A percentile compares a stretch with the other conserved stretches of the same genome.
Conservation (phyloP, 2,888 invertebrate genomes). For the Spatulosminthurus flaviceps region DNA sequence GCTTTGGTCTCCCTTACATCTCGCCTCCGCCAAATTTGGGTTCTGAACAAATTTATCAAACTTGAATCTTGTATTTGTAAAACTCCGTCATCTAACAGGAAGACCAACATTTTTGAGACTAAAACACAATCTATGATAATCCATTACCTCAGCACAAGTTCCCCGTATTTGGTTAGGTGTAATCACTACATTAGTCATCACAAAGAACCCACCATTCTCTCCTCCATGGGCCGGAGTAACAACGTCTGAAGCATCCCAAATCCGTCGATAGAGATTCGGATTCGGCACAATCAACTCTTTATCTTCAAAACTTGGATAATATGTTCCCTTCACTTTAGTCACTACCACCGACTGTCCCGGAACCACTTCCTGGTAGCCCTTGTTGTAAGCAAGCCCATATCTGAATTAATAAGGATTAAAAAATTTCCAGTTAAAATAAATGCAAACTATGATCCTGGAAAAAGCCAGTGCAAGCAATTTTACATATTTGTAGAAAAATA, state of each 20-base stretch:
- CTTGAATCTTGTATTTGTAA: no score
- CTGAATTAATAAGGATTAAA: conserved; percentile 27
- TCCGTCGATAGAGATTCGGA: conserved; percentile 62
- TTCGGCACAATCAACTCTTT: conserved; percentile 53
- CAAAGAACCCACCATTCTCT: conserved; percentile 69
- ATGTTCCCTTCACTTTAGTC: conserved; percentile 69
- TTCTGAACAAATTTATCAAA: not conserved
- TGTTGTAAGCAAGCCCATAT: conserved; percentile 43
- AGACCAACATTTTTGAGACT: no score
- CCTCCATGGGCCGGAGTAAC: conserved; percentile 67
- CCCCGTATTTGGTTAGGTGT: conserved; percentile 67
- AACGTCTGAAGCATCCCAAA: conserved; percentile 69
- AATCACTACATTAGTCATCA: conserved; percentile 68
- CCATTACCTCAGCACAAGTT: conserved; percentile 66
- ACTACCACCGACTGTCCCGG: conserved; percentile 64
- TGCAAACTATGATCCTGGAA: no score
- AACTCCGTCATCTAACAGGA: no score
- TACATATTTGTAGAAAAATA: no score
- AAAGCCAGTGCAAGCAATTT: no score
- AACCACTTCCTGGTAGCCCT: conserved; percentile 54
- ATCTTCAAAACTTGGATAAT: conserved; percentile 64
- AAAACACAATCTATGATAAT: no score
- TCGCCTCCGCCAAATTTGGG: not conserved
- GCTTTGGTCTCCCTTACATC: conserved; percentile 62
- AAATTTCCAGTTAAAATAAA: no score